These are phyloP conservation scores for Sepiola atlantica DNA, from an alignment of 2,888 invertebrate genomes.

Conservation along the genomic window DNA sequence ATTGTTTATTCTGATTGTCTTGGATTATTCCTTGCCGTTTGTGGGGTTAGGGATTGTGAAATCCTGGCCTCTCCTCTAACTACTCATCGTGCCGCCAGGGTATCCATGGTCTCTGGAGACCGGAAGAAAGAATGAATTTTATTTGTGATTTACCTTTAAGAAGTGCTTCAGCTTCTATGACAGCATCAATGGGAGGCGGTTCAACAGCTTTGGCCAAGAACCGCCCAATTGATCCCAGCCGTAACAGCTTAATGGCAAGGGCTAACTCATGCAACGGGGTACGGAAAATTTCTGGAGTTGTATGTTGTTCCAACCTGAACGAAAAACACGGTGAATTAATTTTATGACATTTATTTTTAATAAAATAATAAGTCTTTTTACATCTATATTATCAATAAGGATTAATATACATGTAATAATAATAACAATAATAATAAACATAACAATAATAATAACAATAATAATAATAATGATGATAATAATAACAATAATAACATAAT, in stretches of 20 bases:
- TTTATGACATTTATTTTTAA: neutral
- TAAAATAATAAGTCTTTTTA: neutral
- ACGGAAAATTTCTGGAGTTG: conserved; percentile 97
- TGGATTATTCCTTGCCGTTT: no score
- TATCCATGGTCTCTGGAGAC: no score
- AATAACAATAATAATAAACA: no score
- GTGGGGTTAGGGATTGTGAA: no score
- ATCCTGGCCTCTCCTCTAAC: no score
- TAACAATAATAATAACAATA: no score
- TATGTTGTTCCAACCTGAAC: conserved; percentile 81
- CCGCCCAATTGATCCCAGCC: conserved; percentile 92
- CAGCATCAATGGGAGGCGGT: conserved; percentile 97
- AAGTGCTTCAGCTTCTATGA: conserved; percentile 95
- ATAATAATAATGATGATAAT: no score
- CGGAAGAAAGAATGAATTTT: no score
- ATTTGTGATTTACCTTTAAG: conserved; percentile 77
- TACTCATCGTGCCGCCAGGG: neutral
- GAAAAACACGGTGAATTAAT: no score
- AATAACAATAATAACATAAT: no score
- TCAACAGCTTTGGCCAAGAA: conserved; percentile 94
- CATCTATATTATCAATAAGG: neutral
- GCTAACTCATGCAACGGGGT: conserved; percentile 97
- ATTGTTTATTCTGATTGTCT: no score
- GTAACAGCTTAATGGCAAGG: conserved; percentile 90
- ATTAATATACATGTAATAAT: neutral